Base-by-base conservation (phyloP, 2,797 vertebrate genomes). In the Xyrichtys novacula region DNA sequence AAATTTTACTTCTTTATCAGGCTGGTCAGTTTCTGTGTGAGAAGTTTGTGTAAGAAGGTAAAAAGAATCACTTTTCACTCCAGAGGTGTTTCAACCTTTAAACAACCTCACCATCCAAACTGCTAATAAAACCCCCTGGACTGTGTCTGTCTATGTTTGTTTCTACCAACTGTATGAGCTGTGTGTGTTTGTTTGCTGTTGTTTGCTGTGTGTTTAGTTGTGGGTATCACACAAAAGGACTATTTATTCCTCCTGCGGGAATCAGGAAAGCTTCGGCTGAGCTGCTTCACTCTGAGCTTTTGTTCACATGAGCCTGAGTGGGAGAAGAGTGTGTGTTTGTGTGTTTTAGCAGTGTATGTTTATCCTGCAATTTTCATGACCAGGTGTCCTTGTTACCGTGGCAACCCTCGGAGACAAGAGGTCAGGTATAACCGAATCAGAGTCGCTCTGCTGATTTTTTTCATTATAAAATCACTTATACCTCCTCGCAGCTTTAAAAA, bases 311-410 rank as follows among this genome's bases (percentile, higher is more conserved):
- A 56, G 44, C 31, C 32, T 65, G 58, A 42, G 68, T 76, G 70
- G 49, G 49, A 56, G 26, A 53, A 6, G 15, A 38, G 26, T 49
- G 25, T 46, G 54, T 25, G 31, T 67, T 29, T 39, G 47, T 28
- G 36, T 39, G 20, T 46, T 31, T 17, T 12, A 5, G 26, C 12
- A 1, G 15, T 48, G 65, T 67, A 65, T 80, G 65, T 78, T 76
- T 75, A 77, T 43, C 43, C 31, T 54, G 38, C 36, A 43, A 20
- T 55, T 76, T 78, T 74, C 65, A 71, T 72, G 38, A 65, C 50
- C 71, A 76, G 52, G 58, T 75, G 48, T 76, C 54, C 58, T 50
- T 52, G 85, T 88, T 83, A 83, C 76, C 57, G 26, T 86, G 74
- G 60, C 63, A 86, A 80, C 80, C 56, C 44, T 31, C 8, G 1